Evolutionary conservation across 2,888 invertebrate genomes (phyloP), one percentile per base, ranked within the genome.

Genomic region (Meiosimyza platycephala): DNA sequence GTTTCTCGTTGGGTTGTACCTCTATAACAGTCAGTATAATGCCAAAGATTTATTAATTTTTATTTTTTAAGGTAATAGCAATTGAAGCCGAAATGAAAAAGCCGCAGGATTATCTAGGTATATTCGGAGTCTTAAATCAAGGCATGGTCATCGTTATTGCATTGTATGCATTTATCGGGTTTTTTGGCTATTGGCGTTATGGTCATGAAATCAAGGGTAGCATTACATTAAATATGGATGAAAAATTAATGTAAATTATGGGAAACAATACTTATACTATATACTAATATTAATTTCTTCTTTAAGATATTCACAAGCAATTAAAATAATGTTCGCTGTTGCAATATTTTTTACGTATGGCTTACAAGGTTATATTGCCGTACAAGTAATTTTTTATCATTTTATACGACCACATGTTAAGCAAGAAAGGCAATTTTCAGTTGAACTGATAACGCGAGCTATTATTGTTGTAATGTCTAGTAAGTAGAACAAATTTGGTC

Each of bases 311-410:
- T 92, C 93, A 0, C 93, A 94, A 81, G 89, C 91, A 5, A 93
- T 93, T 0, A 93, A 93, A 80, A 77, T 93, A 22, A 92, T 94
- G 92, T 94, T 94, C 73, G 94, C 94, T 0, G 85, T 93, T 0
- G 94, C 93, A 40, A 95, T 99, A 71, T 96, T 97, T 89, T 91
- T 97, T 76, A 95, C 97, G 0, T 98, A 97, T 88, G 93, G 94
- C 54, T 90, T 99, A 3, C 98, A 98, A 87, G 96, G 98, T 87
- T 98, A 97, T 87, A 97, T 99, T 2, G 96, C 97, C 0, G 93
- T 98, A 91, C 94, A 95, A 81, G 95, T 98, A 74, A 93, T 98
- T 77, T 97, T 96, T 95, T 76, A 81, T 54, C 85, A 82, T 2
- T 87, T 86, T 72, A 75, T 88, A 71, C 82, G 72, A 3, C 75